Percentiles rank a stretch among this genome's conserved stretches.
phyloP scores from a whole-genome alignment of 2,888 invertebrate genomes.

The Sarcophaga variegata region DNA sequence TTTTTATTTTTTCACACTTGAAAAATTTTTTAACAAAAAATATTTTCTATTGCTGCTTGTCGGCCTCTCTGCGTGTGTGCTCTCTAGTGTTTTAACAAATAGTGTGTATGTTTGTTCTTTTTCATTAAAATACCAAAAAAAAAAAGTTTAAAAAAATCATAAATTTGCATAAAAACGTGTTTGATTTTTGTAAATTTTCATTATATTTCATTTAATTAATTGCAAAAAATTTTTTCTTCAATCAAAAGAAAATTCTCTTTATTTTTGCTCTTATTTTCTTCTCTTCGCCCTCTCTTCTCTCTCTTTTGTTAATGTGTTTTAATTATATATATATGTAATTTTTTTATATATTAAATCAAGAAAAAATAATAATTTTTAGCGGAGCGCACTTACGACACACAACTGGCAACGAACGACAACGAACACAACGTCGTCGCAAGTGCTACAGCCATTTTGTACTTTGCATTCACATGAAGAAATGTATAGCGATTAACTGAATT shows the following conservation, averaged over 20 bases:
- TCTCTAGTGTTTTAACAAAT: constrained; percentile 33
- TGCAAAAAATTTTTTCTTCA: constrained; percentile 55
- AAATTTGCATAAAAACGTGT: constrained; percentile 63
- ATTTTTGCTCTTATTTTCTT: constrained; percentile 57
- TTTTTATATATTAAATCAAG: constrained; percentile 59
- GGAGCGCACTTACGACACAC: constrained; percentile 73
- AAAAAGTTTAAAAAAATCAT: constrained; percentile 43
- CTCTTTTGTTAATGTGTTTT: constrained; percentile 52
- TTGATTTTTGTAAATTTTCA: constrained; percentile 57
- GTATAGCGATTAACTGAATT: constrained; percentile 53
- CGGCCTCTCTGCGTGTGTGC: constrained; percentile 59
- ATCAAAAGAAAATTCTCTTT: constrained; percentile 37
- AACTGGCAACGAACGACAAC: constrained; percentile 75
- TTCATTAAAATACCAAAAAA: constrained; percentile 44
- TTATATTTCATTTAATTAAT: constrained; percentile 56
- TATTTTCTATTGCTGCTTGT: constrained; percentile 47
- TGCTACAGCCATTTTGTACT: constrained; percentile 75
- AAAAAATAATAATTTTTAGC: constrained; percentile 68
- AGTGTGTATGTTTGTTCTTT: constrained; percentile 43
- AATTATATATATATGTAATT: constrained; percentile 30
- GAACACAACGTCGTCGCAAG: constrained; percentile 73
- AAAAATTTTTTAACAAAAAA: constrained; percentile 27
- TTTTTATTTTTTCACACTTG: constrained; percentile 30
- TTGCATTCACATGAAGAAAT: constrained; percentile 66
- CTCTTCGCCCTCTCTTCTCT: constrained; percentile 44